Evolutionary conservation across 2,888 invertebrate genomes (phyloP), one percentile per base, ranked within the genome.

Genomic region (Dicyrtomina minuta): DNA sequence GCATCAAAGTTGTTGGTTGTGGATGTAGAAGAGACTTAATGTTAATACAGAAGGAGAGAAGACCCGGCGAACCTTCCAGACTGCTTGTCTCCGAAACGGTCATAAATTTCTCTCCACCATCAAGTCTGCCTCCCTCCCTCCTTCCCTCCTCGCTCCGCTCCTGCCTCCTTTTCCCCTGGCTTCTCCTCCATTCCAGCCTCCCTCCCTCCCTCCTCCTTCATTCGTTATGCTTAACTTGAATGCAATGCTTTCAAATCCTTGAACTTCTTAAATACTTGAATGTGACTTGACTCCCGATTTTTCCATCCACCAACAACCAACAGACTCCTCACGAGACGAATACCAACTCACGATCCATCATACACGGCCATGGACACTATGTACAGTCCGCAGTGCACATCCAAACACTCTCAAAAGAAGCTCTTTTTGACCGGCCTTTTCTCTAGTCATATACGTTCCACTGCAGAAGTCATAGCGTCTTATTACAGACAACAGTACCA

Each of bases 81-180:
- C 66, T 66, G 66, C 66, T 22, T 66, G 66, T 66, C 66, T 66
- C 66, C 66, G 39, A 55, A 55, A 66, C 22, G 39, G 53, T 41
- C 66, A 66, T 66, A 66, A 66, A 66, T 66, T 66, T 66, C 55
- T 55, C 46, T 46, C 24, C 2, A 17, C 44, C 13, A 8, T 41
- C 44, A 20, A 44, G 20, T 20, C 10, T 44, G 8, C 39, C 20
- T 17, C 24, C 27, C 22, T 51, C n/a, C 20, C 20, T 51, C 51
- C 17, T 17, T 51, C n/a, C n/a, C n/a, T n/a, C n/a, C n/a, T n/a
- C n/a, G n/a, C n/a, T n/a, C n/a, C n/a, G n/a, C n/a, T n/a, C n/a
- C 44, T 41, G 10, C 22, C 43, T 44, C 41, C 22, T 17, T 2
- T 27, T 55, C 55, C 24, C 26, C 22, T 24, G 5, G 15, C 22